These are phyloP conservation scores for Pantherophis vulpinus DNA, from an alignment of 2,797 vertebrate genomes.

Conservation along the genomic window DNA sequence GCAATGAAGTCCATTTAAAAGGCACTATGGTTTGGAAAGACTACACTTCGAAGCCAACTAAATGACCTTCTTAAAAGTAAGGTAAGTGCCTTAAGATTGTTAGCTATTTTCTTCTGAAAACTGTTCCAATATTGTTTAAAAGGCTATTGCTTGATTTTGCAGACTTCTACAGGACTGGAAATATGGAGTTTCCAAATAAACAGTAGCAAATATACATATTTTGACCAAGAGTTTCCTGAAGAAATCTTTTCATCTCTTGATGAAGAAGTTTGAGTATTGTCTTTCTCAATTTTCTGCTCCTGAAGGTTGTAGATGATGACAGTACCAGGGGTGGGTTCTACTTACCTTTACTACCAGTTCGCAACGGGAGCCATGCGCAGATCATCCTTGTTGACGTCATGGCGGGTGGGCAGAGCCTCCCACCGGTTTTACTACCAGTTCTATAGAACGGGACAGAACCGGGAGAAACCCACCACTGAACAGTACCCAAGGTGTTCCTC, in stretches of 20 bases:
- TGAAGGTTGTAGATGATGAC: not conserved
- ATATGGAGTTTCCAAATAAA: not conserved
- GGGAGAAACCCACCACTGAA: no score
- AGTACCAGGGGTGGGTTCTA: not conserved
- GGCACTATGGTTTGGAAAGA: not conserved
- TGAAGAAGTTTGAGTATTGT: not conserved
- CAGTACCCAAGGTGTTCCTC: not conserved
- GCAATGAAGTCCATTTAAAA: not conserved
- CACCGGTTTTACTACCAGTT: no score
- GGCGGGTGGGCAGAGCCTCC: no score
- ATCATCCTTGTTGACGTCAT: no score
- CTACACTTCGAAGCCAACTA: not conserved
- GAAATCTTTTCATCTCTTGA: not conserved
- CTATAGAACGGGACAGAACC: no score
- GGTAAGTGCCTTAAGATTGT: not conserved
- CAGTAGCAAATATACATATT: not conserved
- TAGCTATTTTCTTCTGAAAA: not conserved
- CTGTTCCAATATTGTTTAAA: not conserved
- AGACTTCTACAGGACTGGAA: not conserved
- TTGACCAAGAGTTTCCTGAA: not conserved
- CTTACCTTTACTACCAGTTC: no score
- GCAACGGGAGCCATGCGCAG: no score
- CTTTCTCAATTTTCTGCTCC: not conserved
- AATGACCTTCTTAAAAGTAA: not conserved
- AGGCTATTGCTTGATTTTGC: not conserved